Conservation (phyloP, 2,888 invertebrate species). For the Drosophila heteroneura region DNA sequence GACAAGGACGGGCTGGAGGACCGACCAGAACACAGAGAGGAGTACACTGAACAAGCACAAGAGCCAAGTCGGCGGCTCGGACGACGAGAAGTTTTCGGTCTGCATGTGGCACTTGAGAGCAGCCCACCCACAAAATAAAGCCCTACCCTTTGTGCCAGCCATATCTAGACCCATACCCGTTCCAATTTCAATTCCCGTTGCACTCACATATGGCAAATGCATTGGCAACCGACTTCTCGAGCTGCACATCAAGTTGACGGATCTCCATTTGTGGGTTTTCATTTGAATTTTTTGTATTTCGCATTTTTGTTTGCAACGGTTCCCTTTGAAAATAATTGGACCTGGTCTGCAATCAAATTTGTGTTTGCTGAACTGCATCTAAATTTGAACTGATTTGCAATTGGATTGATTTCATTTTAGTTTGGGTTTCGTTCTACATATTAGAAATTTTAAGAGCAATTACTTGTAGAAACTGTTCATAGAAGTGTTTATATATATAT, state of each 20-base stretch:
- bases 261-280: conserved; percentile 9
- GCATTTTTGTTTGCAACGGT: not conserved
- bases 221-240: conserved; percentile 22
- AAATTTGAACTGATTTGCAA: not conserved
- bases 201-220: conserved; percentile 53
- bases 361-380: conserved; percentile 3
- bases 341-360: conserved; percentile 25
- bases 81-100: conserved; percentile 45
- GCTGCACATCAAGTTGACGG: conserved; percentile 31
- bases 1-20: conserved; percentile 40
- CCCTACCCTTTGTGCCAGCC: not conserved
- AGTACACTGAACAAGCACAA: conserved; percentile 11
- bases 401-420: not conserved
- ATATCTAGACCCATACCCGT: conserved; percentile 7
- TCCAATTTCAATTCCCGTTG: conserved; percentile 24
- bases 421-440: not conserved
- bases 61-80: conserved; percentile 35
- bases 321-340: conserved; percentile 36
- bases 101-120: conserved; percentile 38
- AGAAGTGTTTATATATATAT: not conserved
- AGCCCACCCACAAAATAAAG: conserved; percentile 5
- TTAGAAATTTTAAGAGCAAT: not conserved
- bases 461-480: not conserved
- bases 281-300: not conserved
- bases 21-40: conserved; percentile 8